Conservation (phyloP, 2,113 vertebrate species). For the Panurus biarmicus region DNA sequence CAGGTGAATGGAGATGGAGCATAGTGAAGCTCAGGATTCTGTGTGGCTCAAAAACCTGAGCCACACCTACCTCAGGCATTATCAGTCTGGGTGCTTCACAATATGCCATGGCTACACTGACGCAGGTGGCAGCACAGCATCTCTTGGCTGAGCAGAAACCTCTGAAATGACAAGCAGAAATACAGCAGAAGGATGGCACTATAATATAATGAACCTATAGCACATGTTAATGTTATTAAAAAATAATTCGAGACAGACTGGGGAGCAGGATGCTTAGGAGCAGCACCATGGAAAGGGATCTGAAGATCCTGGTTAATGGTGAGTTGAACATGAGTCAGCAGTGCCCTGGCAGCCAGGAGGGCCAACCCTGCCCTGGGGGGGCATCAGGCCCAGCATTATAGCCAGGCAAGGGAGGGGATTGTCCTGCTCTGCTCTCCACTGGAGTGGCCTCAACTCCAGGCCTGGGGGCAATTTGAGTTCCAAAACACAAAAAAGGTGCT, state of each 20-base stretch:
- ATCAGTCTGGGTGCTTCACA: neutral
- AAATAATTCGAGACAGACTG: too few species aligned
- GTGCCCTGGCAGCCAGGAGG: neutral
- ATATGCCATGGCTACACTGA: rapidly evolving
- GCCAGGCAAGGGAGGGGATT: rapidly evolving
- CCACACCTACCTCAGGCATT: neutral
- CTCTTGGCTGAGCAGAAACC: neutral
- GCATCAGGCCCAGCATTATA: rapidly evolving
- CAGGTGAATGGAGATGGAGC: neutral
- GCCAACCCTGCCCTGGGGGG: rapidly evolving
- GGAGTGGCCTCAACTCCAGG: rapidly evolving
- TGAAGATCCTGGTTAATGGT: rapidly evolving
- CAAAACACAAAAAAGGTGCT: neutral
- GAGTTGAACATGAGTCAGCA: neutral
- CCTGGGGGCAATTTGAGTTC: neutral
- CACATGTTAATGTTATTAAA: neutral
- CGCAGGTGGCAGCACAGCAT: neutral
- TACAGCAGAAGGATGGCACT: neutral
- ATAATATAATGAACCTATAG: neutral
- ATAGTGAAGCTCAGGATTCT: neutral
- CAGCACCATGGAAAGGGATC: rapidly evolving
- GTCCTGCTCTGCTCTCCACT: neutral
- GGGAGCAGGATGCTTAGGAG: neutral
- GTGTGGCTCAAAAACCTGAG: neutral
- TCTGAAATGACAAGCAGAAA: neutral